These are phyloP conservation scores for Rana temporaria DNA, from an alignment of 2,113 vertebrate genomes.

Conservation along the genomic window DNA sequence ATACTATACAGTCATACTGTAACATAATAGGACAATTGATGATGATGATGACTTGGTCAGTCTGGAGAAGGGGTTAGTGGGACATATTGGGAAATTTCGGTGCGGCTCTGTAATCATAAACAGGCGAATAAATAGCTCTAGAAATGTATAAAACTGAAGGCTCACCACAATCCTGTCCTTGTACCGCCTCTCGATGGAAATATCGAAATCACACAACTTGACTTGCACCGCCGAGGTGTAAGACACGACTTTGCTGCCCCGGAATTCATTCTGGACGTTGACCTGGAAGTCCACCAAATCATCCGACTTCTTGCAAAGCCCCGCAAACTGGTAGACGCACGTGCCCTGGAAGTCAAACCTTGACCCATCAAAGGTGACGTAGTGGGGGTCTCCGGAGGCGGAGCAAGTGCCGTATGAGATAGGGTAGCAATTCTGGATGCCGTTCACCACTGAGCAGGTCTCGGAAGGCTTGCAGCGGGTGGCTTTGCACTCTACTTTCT, in stretches of 20 bases:
- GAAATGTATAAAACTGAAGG: not conserved
- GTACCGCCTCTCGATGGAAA: conserved; percentile 67
- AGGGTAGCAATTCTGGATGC: conserved; percentile 71
- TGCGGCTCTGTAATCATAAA: too few relatives aligned
- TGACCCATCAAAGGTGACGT: conserved; percentile 71
- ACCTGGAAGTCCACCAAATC: conserved; percentile 69
- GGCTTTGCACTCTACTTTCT: conserved; percentile 62
- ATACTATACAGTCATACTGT: too few relatives aligned
- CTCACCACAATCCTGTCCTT: conserved; percentile 69
- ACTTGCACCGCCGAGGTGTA: conserved; percentile 67
- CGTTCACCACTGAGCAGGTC: conserved; percentile 68
- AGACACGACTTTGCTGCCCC: conserved; percentile 65
- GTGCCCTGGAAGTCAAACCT: conserved; percentile 73
- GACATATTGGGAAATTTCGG: too few relatives aligned
- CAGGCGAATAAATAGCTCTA: too few relatives aligned
- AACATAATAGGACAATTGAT: too few relatives aligned
- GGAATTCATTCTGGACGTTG: conserved; percentile 69
- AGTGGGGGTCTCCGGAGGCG: conserved; percentile 73
- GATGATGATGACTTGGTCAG: too few relatives aligned
- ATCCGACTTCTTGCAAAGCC: conserved; percentile 58
- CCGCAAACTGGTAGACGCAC: conserved; percentile 72
- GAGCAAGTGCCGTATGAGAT: conserved; percentile 68
- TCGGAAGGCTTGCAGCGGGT: conserved; percentile 61
- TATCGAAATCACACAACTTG: conserved; percentile 62
- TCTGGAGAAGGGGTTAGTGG: too few relatives aligned